Evolutionary conservation across 2,888 invertebrate species (phyloP).

Genomic region (Volucella inanis): DNA sequence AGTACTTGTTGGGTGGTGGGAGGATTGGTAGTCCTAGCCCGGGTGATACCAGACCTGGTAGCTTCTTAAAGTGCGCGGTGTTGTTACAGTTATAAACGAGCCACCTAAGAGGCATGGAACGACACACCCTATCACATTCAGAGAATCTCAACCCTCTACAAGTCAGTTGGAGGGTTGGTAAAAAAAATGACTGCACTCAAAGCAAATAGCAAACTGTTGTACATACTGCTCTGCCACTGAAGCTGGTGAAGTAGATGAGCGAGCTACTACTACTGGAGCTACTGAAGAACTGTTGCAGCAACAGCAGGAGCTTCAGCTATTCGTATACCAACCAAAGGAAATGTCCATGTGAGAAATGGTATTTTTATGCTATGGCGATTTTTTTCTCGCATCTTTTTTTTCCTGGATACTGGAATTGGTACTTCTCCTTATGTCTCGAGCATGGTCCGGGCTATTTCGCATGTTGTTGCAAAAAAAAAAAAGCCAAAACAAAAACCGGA

Average conservation of each 20-base stretch:
- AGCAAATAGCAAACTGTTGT: constrained; percentile 72
- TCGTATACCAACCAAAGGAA: constrained; percentile 55
- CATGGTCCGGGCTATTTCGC: constrained; percentile 28
- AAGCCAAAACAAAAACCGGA: background rate
- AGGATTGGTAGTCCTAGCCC: too few species aligned
- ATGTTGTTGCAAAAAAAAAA: constrained; percentile 10
- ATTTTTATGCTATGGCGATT: constrained; percentile 71
- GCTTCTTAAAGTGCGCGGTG: constrained; percentile 56
- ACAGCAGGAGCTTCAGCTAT: background rate
- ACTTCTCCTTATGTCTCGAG: constrained; percentile 30
- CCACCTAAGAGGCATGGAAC: constrained; percentile 65
- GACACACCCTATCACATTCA: constrained; percentile 60
- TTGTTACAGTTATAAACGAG: constrained; percentile 71
- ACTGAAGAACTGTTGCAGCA: background rate
- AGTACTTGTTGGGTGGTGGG: background rate
- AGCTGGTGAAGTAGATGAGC: constrained; percentile 12
- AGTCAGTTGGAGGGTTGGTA: background rate
- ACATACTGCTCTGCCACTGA: background rate
- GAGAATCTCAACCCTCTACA: constrained; percentile 43
- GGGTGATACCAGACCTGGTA: background rate
- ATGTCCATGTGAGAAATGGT: constrained; percentile 72
- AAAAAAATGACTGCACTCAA: constrained; percentile 70
- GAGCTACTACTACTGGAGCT: background rate
- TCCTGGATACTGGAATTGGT: constrained; percentile 3
- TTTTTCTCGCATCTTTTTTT: constrained; percentile 26